Conservation (phyloP, 2,888 invertebrate species). For the Danaus chrysippus region DNA sequence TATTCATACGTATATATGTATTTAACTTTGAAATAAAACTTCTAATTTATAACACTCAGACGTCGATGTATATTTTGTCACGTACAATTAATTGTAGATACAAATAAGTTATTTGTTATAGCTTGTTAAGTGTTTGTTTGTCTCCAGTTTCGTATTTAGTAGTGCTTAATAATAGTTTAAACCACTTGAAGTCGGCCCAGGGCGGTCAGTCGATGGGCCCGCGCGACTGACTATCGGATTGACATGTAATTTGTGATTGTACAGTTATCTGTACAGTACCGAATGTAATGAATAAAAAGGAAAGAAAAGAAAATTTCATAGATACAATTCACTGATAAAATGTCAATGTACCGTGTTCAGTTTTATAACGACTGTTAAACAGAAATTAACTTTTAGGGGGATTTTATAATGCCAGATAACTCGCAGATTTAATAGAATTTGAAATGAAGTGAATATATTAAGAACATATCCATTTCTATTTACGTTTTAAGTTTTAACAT, state of each 20-base stretch:
- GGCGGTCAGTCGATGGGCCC: conserved; percentile 45
- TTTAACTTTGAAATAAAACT: background rate
- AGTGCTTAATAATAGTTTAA: conserved; percentile 36
- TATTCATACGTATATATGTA: background rate
- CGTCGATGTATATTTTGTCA: too few relatives aligned
- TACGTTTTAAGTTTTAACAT: too few relatives aligned
- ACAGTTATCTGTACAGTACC: conserved; percentile 37
- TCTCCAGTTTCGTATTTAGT: conserved; percentile 39
- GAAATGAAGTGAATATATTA: too few relatives aligned
- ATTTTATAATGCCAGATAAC: too few relatives aligned
- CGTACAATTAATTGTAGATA: too few relatives aligned
- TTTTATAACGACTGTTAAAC: too few relatives aligned
- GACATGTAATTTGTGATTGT: conserved; percentile 61
- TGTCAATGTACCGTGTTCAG: background rate
- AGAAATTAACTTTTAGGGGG: too few relatives aligned
- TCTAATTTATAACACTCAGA: too few relatives aligned
- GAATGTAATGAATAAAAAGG: conserved; percentile 13
- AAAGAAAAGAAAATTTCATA: conserved; percentile 7
- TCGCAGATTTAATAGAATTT: too few relatives aligned
- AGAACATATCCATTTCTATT: too few relatives aligned
- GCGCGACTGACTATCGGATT: conserved; percentile 64
- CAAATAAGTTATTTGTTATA: too few relatives aligned
- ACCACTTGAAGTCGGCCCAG: conserved; percentile 40
- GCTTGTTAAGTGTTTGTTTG: conserved; percentile 21
- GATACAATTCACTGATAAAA: background rate